These are phyloP conservation scores for Willowsia nigromaculata DNA, from an alignment of 2,888 invertebrate species.

Conservation along the genomic window DNA sequence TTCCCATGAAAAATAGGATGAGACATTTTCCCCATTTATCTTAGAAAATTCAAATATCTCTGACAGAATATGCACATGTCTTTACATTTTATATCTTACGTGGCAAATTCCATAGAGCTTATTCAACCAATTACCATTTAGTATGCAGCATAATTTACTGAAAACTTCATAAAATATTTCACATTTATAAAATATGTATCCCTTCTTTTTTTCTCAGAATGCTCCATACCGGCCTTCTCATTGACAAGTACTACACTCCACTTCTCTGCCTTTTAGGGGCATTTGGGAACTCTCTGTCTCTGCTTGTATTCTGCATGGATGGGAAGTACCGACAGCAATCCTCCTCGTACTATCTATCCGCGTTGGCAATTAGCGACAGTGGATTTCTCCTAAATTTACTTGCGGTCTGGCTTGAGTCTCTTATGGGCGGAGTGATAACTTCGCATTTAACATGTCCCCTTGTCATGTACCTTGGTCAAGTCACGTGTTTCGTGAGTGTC, in stretches of 20 bases:
- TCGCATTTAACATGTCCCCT: slow-evolving; percentile 85
- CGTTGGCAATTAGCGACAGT: slow-evolving; percentile 89
- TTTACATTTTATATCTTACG: too few relatives aligned
- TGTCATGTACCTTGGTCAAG: slow-evolving; percentile 87
- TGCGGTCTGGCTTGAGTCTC: slow-evolving; percentile 84
- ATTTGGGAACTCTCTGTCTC: slow-evolving; percentile 87
- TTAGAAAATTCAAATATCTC: too few relatives aligned
- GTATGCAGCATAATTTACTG: too few relatives aligned
- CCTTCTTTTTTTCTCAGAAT: too few relatives aligned
- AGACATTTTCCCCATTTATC: too few relatives aligned
- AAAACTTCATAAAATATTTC: too few relatives aligned
- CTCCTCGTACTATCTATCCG: slow-evolving; percentile 89
- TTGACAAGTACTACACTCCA: slow-evolving; percentile 86
- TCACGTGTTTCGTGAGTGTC: slow-evolving; percentile 88
- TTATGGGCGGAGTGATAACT: slow-evolving; percentile 80
- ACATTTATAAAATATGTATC: too few relatives aligned
- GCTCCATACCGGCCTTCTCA: slow-evolving; percentile 68
- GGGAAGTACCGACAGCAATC: slow-evolving; percentile 86
- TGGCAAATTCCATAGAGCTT: too few relatives aligned
- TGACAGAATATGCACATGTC: too few relatives aligned
- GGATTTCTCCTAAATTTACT: slow-evolving; percentile 86
- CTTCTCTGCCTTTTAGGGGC: slow-evolving; percentile 86
- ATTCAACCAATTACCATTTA: too few relatives aligned
- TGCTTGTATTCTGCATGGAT: slow-evolving; percentile 87
- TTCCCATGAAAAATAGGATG: too few relatives aligned